Evolutionary conservation across 2,113 vertebrate genomes (phyloP), one percentile per base, ranked within the genome.

Genomic region (Procavia capensis): DNA sequence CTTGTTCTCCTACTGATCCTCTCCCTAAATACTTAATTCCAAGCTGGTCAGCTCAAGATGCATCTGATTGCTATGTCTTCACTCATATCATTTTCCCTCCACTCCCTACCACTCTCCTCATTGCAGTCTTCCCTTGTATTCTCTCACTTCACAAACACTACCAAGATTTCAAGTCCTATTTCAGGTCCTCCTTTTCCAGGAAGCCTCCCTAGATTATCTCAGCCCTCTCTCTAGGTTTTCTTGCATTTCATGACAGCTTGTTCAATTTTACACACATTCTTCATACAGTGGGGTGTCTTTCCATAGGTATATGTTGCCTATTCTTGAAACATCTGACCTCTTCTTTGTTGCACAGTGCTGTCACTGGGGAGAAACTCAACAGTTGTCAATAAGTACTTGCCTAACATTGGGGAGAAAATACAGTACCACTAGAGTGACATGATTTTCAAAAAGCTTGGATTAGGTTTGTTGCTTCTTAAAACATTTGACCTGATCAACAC

Each of bases 391-490:
- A 91, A 72, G n/a, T 72, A 36, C 25, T 25, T 94, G 50, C 41
- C 41, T 61, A 78, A 82, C 66, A 43, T 39, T 88, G 7, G 36
- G 11, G 64, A 91, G 61, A 57, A 91, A 64, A 79, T 72, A 27
- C 9, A 79, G 61, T 54, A 8, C 36, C 5, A 72, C 9, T 75
- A 87, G 19, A 59, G 31, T 88, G 34, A 36, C 22, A 85, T 17
- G 57, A 96, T 43, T 91, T 93, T 59, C 88, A 2, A 59, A 96
- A 64, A 47, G 54, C 17, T 91, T 80, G 59, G 36, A 64, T 85
- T 89, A 76, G 76, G 14, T 81, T 39, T 22, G 0, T 43, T 90
- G 39, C 50, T 76, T 34, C 27, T 63, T 61, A 72, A 87, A 75
- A 83, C 29, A 72, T 45, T 74, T 74, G 50, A 78, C 70, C 19